Evolutionary conservation across 2,888 invertebrate genomes (phyloP).

Genomic region (Andrena camellia): DNA sequence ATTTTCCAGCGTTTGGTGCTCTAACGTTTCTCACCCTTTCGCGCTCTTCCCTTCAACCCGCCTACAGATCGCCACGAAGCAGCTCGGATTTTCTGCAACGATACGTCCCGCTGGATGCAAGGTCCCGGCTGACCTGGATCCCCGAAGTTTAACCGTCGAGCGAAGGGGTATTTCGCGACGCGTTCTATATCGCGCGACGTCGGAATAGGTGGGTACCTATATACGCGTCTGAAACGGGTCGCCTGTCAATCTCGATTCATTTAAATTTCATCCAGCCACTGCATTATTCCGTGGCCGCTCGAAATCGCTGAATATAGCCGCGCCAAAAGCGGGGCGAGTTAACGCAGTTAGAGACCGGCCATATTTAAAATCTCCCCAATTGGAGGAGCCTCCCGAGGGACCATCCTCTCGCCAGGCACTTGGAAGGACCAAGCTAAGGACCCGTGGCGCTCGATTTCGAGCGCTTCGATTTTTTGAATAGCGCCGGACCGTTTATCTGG

Average conservation of each 20-base stretch:
- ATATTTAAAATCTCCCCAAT: no score
- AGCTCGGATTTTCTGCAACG: background rate
- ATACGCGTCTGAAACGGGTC: slow-evolving; percentile 48
- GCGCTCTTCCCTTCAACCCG: no score
- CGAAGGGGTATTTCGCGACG: background rate
- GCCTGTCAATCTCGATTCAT: slow-evolving; percentile 43
- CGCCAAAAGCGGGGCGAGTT: background rate
- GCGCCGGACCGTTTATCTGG: background rate
- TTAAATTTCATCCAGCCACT: slow-evolving; percentile 29
- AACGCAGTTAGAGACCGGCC: background rate
- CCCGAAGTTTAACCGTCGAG: slow-evolving; percentile 1
- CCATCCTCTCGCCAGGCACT: no score
- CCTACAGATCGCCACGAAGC: background rate
- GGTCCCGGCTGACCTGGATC: slow-evolving; percentile 31
- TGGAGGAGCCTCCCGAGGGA: no score
- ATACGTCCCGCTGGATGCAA: background rate
- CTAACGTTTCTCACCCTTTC: no score
- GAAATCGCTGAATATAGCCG: slow-evolving; percentile 10
- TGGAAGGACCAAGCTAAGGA: no score
- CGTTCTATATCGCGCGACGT: slow-evolving; percentile 44
- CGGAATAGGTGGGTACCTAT: background rate
- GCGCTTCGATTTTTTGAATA: no score
- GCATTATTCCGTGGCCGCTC: slow-evolving; percentile 21
- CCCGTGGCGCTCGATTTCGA: no score
- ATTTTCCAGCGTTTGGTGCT: background rate